Percentiles rank a stretch among this genome's conserved stretches.
phyloP scores from a whole-genome alignment of 2,888 invertebrate species.

The Leuctra nigra region DNA sequence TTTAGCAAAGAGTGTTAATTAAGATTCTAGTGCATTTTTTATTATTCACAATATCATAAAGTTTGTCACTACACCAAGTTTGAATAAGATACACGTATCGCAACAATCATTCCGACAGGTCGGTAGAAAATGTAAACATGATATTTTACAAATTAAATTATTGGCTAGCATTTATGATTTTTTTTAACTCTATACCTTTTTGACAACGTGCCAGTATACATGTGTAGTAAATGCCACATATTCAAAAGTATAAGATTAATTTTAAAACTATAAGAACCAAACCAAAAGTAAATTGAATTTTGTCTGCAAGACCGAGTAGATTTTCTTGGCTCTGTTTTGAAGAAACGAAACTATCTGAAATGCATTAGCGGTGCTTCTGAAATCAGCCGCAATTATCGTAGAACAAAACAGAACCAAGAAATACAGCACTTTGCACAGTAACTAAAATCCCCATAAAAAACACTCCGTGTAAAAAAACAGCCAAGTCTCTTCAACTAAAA shows the following conservation, averaged over 20 bases:
- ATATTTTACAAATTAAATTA: slow-evolving; percentile 11
- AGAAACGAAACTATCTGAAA: too few relatives aligned
- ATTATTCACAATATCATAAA: slow-evolving; percentile 24
- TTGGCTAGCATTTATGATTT: slow-evolving; percentile 5
- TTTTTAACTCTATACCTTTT: slow-evolving; percentile 1
- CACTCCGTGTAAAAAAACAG: too few relatives aligned
- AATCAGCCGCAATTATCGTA: too few relatives aligned
- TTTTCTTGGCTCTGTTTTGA: too few relatives aligned
- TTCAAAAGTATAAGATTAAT: slow-evolving; percentile 2
- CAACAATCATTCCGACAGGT: slow-evolving; percentile 17
- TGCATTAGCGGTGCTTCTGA: too few relatives aligned
- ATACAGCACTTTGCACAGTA: too few relatives aligned
- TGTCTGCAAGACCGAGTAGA: too few relatives aligned
- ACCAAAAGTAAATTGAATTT: too few relatives aligned
- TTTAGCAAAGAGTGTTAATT: too few relatives aligned
- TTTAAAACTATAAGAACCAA: not conserved
- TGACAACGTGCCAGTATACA: slow-evolving; percentile 1
- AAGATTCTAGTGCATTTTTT: slow-evolving; percentile 21
- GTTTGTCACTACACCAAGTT: slow-evolving; percentile 19
- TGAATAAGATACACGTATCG: slow-evolving; percentile 13
- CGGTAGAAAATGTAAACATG: slow-evolving; percentile 3
- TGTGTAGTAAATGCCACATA: slow-evolving; percentile 15
- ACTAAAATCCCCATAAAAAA: too few relatives aligned
- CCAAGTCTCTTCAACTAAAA: too few relatives aligned
- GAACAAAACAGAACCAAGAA: too few relatives aligned